Evolutionary conservation across 2,113 vertebrate species (phyloP).

Genomic region (Leptodactylus fuscus): DNA sequence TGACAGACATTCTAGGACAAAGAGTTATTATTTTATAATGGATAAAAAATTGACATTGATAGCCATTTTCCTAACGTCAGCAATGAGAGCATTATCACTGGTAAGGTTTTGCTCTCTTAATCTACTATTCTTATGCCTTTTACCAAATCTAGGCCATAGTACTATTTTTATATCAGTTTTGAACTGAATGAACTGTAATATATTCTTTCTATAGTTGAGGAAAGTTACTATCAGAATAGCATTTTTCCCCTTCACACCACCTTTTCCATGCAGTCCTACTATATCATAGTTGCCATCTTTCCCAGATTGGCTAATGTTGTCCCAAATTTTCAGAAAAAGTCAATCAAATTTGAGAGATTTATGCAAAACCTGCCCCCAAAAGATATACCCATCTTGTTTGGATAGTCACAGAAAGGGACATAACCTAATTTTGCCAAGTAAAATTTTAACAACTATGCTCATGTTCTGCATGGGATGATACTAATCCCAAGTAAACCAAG

Average conservation of each 20-base stretch:
- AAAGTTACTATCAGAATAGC: not conserved
- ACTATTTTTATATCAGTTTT: not conserved
- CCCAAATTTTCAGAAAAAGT: too few relatives aligned
- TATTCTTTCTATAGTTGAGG: not conserved
- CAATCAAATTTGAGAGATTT: too few relatives aligned
- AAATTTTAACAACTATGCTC: too few relatives aligned
- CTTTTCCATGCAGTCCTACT: not conserved
- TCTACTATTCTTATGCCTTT: not conserved
- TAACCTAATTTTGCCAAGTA: too few relatives aligned
- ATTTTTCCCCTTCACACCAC: not conserved
- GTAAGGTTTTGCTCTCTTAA: not conserved
- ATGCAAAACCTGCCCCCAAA: too few relatives aligned
- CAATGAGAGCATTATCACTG: slow-evolving; percentile 15
- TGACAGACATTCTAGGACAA: not conserved
- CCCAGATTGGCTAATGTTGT: too few relatives aligned
- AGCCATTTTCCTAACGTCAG: not conserved
- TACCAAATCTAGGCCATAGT: slow-evolving; percentile 26
- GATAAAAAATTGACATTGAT: slow-evolving; percentile 17
- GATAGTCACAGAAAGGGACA: too few relatives aligned
- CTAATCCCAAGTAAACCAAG: not conserved
- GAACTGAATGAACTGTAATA: not conserved
- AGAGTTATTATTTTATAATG: not conserved
- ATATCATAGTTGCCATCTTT: too few relatives aligned
- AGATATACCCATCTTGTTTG: too few relatives aligned
- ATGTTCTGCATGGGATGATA: not conserved